Evolutionary conservation across 1,140 invertebrate genomes (phyloP).

Genomic region (Drosophila mojavensis): DNA sequence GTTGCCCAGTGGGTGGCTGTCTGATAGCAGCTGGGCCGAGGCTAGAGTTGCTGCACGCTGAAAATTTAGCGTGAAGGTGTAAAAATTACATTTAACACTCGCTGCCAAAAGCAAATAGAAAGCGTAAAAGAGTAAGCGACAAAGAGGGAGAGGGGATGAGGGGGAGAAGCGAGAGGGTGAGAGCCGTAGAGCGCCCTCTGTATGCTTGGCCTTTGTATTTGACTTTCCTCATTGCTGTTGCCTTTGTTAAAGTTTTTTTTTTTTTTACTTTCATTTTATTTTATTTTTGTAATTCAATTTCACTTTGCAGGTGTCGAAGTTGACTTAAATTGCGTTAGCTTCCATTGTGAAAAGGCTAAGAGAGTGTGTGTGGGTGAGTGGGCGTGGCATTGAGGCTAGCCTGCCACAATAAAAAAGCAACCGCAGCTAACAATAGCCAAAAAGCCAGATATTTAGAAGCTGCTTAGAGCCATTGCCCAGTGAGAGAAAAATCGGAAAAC

Average conservation of each 20-base stretch:
- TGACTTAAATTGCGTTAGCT: slow-evolving; percentile 14
- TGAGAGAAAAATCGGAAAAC: neutral
- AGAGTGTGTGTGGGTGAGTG: neutral
- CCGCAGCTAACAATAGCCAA: neutral
- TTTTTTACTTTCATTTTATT: neutral
- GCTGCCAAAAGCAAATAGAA: slow-evolving; percentile 26
- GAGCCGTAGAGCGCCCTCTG: no score
- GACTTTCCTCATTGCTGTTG: slow-evolving; percentile 12
- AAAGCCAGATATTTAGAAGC: slow-evolving; percentile 4
- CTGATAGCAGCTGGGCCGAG: no score
- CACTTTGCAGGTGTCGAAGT: slow-evolving; percentile 20
- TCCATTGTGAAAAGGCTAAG: neutral
- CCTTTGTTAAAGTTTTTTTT: slow-evolving; percentile 19
- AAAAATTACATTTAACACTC: slow-evolving; percentile 73
- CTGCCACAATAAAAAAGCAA: neutral
- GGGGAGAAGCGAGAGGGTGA: neutral
- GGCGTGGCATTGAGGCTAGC: neutral
- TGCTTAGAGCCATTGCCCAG: neutral
- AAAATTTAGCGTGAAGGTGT: slow-evolving; percentile 69
- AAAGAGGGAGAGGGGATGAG: neutral
- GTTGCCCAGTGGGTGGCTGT: neutral
- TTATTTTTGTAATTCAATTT: slow-evolving; percentile 19
- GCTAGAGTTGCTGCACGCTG: slow-evolving; percentile 3
- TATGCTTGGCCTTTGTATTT: slow-evolving; percentile 12
- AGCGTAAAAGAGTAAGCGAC: neutral